phyloP scores from a whole-genome alignment of 2,888 invertebrate species.

The Homarus gammarus region DNA sequence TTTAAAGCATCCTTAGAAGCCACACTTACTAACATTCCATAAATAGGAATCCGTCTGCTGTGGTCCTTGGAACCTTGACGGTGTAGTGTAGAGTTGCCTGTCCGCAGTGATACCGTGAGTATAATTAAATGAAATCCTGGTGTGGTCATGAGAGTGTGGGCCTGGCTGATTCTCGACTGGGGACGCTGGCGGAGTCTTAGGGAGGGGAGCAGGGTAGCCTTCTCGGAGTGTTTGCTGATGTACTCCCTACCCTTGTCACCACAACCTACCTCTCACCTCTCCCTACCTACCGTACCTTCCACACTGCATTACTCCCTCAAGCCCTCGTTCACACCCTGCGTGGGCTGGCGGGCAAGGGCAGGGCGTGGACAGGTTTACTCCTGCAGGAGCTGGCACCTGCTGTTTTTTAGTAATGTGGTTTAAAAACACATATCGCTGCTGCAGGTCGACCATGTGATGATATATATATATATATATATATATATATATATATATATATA shows the following conservation, averaged over 20 bases:
- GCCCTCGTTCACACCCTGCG: neutral
- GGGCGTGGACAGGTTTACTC: neutral
- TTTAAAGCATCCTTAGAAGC: slow-evolving; percentile 16
- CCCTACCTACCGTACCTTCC: neutral
- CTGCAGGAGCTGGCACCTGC: neutral
- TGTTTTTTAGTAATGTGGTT: too few relatives aligned
- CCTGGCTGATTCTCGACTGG: neutral
- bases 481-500: slow-evolving; percentile 59
- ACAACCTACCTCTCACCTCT: neutral
- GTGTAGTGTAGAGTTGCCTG: neutral
- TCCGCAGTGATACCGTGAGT: slow-evolving; percentile 17
- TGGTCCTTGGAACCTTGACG: neutral
- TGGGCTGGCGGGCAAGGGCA: neutral
- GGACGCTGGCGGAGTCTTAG: neutral
- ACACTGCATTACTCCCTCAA: neutral
- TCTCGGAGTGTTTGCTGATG: too few relatives aligned
- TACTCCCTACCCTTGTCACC: neutral
- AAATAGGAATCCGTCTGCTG: neutral
- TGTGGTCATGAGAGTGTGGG: slow-evolving; percentile 32
- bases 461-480: slow-evolving; percentile 51
- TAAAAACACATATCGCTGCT: too few relatives aligned
- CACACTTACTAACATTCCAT: neutral
- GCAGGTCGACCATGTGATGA: neutral
- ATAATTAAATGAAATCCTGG: slow-evolving; percentile 53
- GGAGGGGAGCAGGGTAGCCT: neutral